Evolutionary conservation across 1,140 invertebrate species (phyloP).

Genomic region (Scaptomyza pallida): DNA sequence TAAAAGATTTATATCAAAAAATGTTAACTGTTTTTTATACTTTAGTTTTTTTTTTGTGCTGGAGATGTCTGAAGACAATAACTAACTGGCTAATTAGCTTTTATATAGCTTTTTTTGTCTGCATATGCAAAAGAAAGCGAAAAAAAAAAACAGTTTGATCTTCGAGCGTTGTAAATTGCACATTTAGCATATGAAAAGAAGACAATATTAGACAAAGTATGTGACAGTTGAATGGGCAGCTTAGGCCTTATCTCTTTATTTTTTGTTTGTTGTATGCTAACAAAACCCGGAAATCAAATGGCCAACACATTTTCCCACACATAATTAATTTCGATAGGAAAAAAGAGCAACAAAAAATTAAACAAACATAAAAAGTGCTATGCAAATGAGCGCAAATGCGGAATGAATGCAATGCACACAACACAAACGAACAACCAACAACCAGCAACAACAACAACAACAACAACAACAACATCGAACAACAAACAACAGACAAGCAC

Average conservation of each 20-base stretch:
- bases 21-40: too few relatives aligned
- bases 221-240: too few relatives aligned
- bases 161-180: constrained; percentile 4
- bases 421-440: constrained; percentile 45
- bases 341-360: constrained; percentile 40
- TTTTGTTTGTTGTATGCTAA: constrained; percentile 18
- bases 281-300: constrained; percentile 71
- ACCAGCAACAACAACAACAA: constrained; percentile 31
- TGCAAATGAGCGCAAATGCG: constrained; percentile 81
- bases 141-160: constrained; percentile 1
- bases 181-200: neutral
- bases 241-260: neutral
- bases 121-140: constrained; percentile 60
- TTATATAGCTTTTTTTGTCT: constrained; percentile 9
- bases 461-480: constrained; percentile 25
- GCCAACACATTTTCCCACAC: constrained; percentile 76
- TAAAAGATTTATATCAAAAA: too few relatives aligned
- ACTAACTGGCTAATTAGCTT: constrained; percentile 1
- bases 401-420: constrained; percentile 75
- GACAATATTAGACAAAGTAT: too few relatives aligned
- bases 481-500: constrained; percentile 56
- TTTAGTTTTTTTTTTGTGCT: constrained; percentile 1
- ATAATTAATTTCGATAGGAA: constrained; percentile 69
- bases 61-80: constrained; percentile 28
- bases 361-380: constrained; percentile 55